Evolutionary conservation across 1,140 invertebrate species (phyloP), one percentile per base, ranked within the genome.

Genomic region (Rhagoletis zephyria): DNA sequence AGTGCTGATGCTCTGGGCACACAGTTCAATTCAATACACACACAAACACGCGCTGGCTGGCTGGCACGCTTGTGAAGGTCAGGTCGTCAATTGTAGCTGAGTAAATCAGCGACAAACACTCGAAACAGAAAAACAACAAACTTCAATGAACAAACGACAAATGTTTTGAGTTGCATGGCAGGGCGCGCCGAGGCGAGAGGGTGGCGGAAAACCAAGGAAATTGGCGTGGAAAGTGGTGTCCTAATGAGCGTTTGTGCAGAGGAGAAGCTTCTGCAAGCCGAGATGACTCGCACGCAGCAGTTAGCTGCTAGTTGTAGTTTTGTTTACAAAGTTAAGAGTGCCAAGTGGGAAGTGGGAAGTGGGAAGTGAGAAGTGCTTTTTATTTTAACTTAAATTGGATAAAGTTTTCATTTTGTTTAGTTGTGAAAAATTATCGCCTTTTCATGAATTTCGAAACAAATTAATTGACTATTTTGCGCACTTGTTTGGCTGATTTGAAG

Each of bases 31-130:
- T n/a, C n/a, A n/a, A n/a, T n/a, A n/a, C n/a, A n/a, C n/a, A n/a
- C n/a, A n/a, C n/a, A n/a, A n/a, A n/a, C n/a, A n/a, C n/a, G n/a
- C n/a, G n/a, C n/a, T n/a, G n/a, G n/a, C n/a, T n/a, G n/a, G n/a
- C n/a, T n/a, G n/a, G n/a, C n/a, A n/a, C n/a, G 61, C 0, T 12
- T 63, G 16, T 63, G 61, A 63, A 85, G 60, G 85, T 61, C 85
- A 85, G 40, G 30, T 16, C n/a, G n/a, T n/a, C 85, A 63, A 85
- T 63, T 40, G 40, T 60, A 61, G n/a, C 40, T 10, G 60, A 61
- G 85, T 63, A 85, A 85, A 85, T 63, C 60, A 63, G 10, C 6
- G 16, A 12, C 45, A 85, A 63, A 40, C 30, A 85, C 59, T 61
- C 40, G 59, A n/a, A n/a, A n/a, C n/a, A 42, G 30, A 63, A 85